Evolutionary conservation across 2,888 invertebrate species (phyloP).

Genomic region (Andrena praecox): DNA sequence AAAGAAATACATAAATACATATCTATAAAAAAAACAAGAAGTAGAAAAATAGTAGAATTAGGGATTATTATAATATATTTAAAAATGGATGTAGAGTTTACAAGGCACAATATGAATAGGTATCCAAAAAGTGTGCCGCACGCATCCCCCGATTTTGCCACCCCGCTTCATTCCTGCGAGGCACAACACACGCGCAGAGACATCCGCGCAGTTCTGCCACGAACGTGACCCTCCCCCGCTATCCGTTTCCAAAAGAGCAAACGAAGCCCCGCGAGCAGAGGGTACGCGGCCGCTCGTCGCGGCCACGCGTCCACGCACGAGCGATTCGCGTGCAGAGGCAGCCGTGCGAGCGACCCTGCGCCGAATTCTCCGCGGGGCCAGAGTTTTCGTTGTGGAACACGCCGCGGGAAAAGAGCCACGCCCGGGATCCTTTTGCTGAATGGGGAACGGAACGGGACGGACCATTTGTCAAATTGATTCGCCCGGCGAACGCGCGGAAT

Average conservation of each 20-base stretch:
- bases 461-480: constrained; percentile 63
- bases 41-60: too few relatives aligned
- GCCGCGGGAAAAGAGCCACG: constrained; percentile 33
- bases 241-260: constrained; percentile 59
- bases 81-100: too few relatives aligned
- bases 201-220: not conserved
- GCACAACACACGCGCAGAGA: constrained; percentile 9
- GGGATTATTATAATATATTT: too few relatives aligned
- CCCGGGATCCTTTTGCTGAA: constrained; percentile 30
- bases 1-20: too few relatives aligned
- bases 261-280: constrained; percentile 55
- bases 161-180: too few relatives aligned
- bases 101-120: too few relatives aligned
- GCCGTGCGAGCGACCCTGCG: constrained; percentile 46
- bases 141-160: too few relatives aligned
- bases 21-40: too few relatives aligned
- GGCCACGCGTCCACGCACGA: constrained; percentile 51
- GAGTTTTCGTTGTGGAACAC: constrained; percentile 45
- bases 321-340: constrained; percentile 40
- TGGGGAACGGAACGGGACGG: constrained; percentile 35
- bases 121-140: too few relatives aligned
- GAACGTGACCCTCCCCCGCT: constrained; percentile 33
- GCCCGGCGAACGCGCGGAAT: constrained; percentile 42
- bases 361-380: constrained; percentile 49
- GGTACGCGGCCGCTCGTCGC: constrained; percentile 6